Percentiles rank a stretch among this genome's conserved stretches.
Conservation (phyloP, 2,888 invertebrate genomes). For the Oithona nana region DNA sequence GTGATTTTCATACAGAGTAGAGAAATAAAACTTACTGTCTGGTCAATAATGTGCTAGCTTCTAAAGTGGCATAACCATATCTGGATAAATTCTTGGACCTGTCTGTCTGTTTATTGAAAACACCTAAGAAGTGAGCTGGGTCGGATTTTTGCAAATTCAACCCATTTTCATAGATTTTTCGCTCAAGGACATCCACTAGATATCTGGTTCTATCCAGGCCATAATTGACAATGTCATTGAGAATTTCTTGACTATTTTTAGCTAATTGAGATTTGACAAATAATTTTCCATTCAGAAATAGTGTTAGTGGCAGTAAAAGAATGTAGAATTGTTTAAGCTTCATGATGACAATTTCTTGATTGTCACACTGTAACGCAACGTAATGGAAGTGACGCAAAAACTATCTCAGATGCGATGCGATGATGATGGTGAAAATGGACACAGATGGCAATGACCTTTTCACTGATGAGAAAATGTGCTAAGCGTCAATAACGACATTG, state of each 20-base stretch:
- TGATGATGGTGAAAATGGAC: no score
- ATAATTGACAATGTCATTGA: constrained; percentile 8
- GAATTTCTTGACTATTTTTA: neutral
- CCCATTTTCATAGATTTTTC: constrained; percentile 30
- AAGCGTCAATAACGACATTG: no score
- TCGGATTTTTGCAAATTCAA: constrained; percentile 41
- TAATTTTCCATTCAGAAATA: no score
- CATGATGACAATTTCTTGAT: no score
- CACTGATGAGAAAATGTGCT: no score
- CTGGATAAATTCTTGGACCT: constrained; percentile 40
- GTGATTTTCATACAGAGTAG: neutral
- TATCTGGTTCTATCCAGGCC: neutral
- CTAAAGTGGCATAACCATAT: constrained; percentile 47
- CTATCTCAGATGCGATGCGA: no score
- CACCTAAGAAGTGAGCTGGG: constrained; percentile 47
- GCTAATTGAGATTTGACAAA: no score
- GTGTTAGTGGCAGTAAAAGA: no score
- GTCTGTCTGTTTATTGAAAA: constrained; percentile 46
- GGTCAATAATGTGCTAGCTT: constrained; percentile 41
- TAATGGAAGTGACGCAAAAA: no score
- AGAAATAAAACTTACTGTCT: constrained; percentile 34
- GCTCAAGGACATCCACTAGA: constrained; percentile 3
- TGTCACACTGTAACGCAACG: no score
- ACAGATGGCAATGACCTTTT: no score
- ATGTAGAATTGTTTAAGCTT: no score